Percentiles rank a stretch among this genome's conserved stretches.
These are phyloP conservation scores for Ceryle rudis DNA, from an alignment of 2,797 vertebrate genomes.

Conservation along the genomic window DNA sequence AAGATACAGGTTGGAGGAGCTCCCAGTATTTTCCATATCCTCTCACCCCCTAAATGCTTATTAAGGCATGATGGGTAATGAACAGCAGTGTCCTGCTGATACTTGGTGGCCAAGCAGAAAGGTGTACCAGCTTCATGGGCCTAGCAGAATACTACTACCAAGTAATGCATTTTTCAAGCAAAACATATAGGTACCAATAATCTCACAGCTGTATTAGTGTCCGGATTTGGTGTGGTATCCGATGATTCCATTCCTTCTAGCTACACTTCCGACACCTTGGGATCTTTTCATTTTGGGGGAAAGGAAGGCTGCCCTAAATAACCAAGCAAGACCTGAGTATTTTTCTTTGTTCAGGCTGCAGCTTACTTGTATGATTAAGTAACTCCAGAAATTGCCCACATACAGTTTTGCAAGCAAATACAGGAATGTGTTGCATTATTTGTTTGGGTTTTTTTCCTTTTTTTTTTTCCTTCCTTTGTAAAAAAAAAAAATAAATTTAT, in stretches of 20 bases:
- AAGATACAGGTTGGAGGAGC: not conserved
- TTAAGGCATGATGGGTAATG: not conserved
- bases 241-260: not conserved
- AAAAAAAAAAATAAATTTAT: too few species aligned
- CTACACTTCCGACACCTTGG: not conserved
- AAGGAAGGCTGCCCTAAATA: not conserved
- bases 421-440: not conserved
- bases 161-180: not conserved
- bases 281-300: not conserved
- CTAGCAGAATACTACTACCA: not conserved
- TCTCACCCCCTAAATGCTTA: not conserved
- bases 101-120: not conserved
- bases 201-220: not conserved
- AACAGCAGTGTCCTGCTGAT: not conserved
- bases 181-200: not conserved
- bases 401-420: not conserved
- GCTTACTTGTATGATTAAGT: not conserved
- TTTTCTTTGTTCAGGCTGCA: not conserved
- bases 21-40: not conserved
- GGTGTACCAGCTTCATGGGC: not conserved
- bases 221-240: not conserved
- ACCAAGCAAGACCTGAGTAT: not conserved
- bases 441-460: not conserved
- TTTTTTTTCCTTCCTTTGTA: too few species aligned
- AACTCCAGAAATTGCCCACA: not conserved